Evolutionary conservation across 2,888 invertebrate species (phyloP).

Genomic region (Eilema depressum): DNA sequence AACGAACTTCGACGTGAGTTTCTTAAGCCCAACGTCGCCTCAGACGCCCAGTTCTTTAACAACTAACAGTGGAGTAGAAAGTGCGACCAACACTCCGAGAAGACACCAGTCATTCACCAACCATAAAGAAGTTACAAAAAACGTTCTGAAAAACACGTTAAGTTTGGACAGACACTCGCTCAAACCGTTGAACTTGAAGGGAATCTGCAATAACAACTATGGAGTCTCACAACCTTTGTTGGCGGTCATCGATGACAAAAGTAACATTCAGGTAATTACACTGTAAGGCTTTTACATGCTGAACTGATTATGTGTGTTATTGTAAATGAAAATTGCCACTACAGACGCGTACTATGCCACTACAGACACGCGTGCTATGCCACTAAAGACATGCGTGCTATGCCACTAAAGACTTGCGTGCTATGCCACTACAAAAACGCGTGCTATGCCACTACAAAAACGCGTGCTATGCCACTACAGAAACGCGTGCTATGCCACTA

Average conservation of each 20-base stretch:
- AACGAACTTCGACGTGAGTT: constrained; percentile 81
- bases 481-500: too few relatives aligned
- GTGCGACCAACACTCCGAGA: constrained; percentile 64
- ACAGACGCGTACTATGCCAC: too few relatives aligned
- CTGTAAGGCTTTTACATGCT: background rate
- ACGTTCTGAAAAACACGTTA: constrained; percentile 65
- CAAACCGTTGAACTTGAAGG: constrained; percentile 79
- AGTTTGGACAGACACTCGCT: constrained; percentile 76
- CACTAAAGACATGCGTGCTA: too few relatives aligned
- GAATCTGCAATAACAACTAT: constrained; percentile 75
- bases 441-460: too few relatives aligned
- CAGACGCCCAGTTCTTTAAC: constrained; percentile 60
- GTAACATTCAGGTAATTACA: constrained; percentile 77
- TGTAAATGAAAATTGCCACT: too few relatives aligned
- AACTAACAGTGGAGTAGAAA: constrained; percentile 56
- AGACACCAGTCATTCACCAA: constrained; percentile 74
- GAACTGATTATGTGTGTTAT: too few relatives aligned
- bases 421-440: too few relatives aligned
- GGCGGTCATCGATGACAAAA: constrained; percentile 80
- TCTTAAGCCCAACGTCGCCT: constrained; percentile 67
- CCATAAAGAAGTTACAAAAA: constrained; percentile 64
- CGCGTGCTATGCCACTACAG: too few relatives aligned
- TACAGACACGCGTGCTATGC: too few relatives aligned
- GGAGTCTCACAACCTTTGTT: constrained; percentile 70
- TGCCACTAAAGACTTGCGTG: too few relatives aligned